Percentiles rank a stretch among this genome's conserved stretches.
Evolutionary conservation across 2,888 invertebrate species (phyloP).

Genomic region (Drosophila lutescens): DNA sequence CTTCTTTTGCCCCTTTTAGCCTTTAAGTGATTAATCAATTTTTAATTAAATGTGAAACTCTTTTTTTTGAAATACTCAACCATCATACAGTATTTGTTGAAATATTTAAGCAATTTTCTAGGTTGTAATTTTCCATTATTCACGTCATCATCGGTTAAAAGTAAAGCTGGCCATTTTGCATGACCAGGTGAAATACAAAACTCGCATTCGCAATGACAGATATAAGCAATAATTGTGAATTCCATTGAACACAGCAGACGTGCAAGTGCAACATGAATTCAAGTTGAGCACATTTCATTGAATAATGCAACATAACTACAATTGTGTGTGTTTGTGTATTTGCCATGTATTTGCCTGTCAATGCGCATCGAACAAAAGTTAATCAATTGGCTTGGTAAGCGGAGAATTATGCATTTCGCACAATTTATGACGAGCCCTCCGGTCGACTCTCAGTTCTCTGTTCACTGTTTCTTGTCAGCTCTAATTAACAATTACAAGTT

Average conservation of each 20-base stretch:
- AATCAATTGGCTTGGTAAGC: constrained; percentile 18
- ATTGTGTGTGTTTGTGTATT: background rate
- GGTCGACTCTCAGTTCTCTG: background rate
- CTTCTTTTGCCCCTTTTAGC: constrained; percentile 1
- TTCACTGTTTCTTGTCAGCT: constrained; percentile 16
- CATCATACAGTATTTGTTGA: background rate
- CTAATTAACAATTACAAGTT: constrained; percentile 41
- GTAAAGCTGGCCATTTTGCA: no score
- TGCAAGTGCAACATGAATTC: background rate
- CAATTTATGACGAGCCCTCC: constrained; percentile 13
- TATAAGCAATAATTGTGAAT: background rate
- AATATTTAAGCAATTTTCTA: background rate
- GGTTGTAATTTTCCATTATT: background rate
- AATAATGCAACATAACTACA: constrained; percentile 1
- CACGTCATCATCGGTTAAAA: background rate
- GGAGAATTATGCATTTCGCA: constrained; percentile 22
- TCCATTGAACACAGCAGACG: no score
- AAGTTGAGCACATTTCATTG: background rate
- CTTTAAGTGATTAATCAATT: background rate
- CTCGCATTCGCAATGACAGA: background rate
- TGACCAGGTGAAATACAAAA: background rate
- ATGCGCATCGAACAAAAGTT: constrained; percentile 17
- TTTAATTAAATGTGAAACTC: constrained; percentile 1
- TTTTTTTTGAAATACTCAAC: background rate
- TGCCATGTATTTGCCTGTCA: constrained; percentile 22